phyloP scores from a whole-genome alignment of 2,888 invertebrate species.

The Diplolepis rosae region DNA sequence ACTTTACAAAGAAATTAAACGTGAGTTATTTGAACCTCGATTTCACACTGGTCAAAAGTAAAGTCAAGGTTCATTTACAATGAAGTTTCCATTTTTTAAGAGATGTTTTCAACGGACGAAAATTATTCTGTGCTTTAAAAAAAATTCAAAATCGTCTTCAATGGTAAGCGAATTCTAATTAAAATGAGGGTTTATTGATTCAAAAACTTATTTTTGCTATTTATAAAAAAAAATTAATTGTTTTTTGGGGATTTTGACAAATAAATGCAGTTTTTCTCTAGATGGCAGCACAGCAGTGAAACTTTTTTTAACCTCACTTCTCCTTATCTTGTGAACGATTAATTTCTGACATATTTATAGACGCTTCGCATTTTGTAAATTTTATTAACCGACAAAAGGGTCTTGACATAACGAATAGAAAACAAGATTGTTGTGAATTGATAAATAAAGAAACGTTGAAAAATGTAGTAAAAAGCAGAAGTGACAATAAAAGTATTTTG shows the following conservation, averaged over 20 bases:
- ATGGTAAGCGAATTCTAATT: neutral
- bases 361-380: conserved; percentile 34
- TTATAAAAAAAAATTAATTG: neutral
- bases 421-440: neutral
- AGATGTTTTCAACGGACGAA: neutral
- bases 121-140: neutral
- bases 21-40: neutral
- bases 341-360: conserved; percentile 18
- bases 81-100: neutral
- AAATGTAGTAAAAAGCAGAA: neutral
- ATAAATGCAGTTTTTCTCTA: neutral
- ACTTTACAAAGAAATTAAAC: neutral
- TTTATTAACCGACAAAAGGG: conserved; percentile 32
- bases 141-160: neutral
- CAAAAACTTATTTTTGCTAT: neutral
- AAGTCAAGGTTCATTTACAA: neutral
- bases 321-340: conserved; percentile 13
- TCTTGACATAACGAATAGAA: conserved; percentile 17
- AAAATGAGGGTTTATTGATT: neutral
- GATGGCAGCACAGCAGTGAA: neutral
- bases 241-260: neutral
- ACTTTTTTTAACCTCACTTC: conserved; percentile 10
- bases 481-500: neutral
- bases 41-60: conserved; percentile 7
- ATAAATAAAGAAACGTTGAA: neutral